These are phyloP conservation scores for Serranus cabrilla DNA, from an alignment of 2,797 vertebrate genomes.

Conservation along the genomic window DNA sequence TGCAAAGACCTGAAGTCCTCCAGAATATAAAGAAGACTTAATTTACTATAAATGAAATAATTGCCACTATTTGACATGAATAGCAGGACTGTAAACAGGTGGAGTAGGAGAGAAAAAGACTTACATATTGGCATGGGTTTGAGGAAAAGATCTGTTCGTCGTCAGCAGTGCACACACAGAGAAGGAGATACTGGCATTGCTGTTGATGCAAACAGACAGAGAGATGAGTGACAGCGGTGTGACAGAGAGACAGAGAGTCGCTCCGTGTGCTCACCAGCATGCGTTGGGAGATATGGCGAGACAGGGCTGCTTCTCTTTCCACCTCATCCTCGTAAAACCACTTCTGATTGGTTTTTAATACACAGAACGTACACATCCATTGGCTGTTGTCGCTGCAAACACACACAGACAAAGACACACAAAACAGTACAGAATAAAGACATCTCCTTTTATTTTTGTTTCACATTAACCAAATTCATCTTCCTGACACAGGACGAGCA, in stretches of 20 bases:
- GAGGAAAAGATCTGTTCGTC: constrained; percentile 43
- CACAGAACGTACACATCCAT: constrained; percentile 83
- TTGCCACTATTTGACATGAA: no score
- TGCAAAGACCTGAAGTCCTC: neutral
- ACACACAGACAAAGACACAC: constrained; percentile 29
- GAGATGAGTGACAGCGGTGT: neutral
- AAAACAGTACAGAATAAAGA: neutral
- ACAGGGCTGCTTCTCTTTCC: constrained; percentile 32
- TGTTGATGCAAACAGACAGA: constrained; percentile 33
- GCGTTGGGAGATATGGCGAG: constrained; percentile 39
- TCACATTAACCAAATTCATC: neutral
- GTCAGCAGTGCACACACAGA: constrained; percentile 60
- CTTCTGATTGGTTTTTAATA: constrained; percentile 18
- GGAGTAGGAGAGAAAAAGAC: constrained; percentile 3
- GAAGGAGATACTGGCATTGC: constrained; percentile 76
- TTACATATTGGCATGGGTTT: constrained; percentile 56
- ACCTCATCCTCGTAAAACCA: neutral
- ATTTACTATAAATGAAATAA: neutral
- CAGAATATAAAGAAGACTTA: neutral
- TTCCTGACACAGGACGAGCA: neutral
- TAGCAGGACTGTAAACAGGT: neutral
- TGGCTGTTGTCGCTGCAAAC: constrained; percentile 37
- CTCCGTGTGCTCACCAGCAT: constrained; percentile 64
- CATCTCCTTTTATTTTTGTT: neutral
- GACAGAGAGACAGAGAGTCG: neutral